Conservation (phyloP, 92 coral and sea anemone genomes). For the Parazoanthus darwini region DNA sequence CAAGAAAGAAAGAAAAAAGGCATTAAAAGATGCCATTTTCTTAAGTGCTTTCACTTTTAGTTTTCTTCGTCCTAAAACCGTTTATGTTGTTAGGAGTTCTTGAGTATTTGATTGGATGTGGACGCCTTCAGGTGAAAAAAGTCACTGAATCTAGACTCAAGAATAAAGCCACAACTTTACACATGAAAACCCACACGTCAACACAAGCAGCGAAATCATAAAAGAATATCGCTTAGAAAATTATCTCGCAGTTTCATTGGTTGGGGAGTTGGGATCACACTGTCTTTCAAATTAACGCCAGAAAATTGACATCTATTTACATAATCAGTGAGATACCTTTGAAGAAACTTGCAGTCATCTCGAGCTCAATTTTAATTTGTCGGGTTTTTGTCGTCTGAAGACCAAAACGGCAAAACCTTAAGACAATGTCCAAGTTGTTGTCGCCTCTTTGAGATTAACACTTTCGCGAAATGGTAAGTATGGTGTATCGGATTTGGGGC, state of each 20-base stretch:
- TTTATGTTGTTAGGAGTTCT: too few species aligned
- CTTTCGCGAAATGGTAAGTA: conserved; percentile 22
- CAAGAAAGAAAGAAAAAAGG: background rate
- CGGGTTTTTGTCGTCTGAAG: background rate
- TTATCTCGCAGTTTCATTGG: conserved; percentile 26
- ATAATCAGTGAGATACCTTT: conserved; percentile 40
- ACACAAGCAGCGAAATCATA: background rate
- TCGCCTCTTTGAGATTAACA: background rate
- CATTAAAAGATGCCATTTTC: conserved; percentile 3
- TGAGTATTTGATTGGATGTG: background rate
- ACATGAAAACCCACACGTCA: background rate
- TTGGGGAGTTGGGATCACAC: conserved; percentile 13
- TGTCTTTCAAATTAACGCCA: conserved; percentile 41
- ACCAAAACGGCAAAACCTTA: background rate
- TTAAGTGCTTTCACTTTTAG: background rate
- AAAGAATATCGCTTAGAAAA: conserved; percentile 23
- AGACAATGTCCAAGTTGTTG: background rate
- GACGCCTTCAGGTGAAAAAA: background rate
- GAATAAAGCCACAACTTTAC: background rate
- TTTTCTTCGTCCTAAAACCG: background rate
- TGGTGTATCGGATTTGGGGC: background rate
- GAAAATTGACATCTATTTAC: conserved; percentile 32
- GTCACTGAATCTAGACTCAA: background rate
- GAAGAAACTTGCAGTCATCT: background rate
- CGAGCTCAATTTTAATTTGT: background rate